These are phyloP conservation scores for Anguilla marmorata DNA, from an alignment of 2,797 vertebrate species.

Conservation along the genomic window DNA sequence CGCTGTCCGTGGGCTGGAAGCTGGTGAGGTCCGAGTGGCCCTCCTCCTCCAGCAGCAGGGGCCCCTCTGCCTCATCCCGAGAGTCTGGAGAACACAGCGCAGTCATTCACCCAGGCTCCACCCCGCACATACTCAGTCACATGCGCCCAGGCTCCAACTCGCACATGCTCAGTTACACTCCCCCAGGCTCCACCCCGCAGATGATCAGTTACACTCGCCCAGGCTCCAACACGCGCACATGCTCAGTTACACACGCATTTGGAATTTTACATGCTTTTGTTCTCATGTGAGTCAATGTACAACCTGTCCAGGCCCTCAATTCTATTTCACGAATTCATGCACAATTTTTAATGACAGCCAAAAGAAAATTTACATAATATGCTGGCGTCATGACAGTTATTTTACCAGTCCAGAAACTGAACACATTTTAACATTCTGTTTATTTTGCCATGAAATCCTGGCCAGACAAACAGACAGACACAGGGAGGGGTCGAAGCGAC, in stretches of 20 bases:
- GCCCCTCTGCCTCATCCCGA: slow-evolving; percentile 85
- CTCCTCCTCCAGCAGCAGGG: slow-evolving; percentile 90
- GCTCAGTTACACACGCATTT: no score
- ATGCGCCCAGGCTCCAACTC: no score
- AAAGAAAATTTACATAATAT: neutral
- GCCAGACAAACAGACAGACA: neutral
- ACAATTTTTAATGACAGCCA: no score
- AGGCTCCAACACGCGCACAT: neutral
- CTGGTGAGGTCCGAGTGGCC: slow-evolving; percentile 91
- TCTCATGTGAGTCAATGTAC: neutral
- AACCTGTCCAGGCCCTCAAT: neutral
- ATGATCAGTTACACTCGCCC: no score
- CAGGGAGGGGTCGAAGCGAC: neutral
- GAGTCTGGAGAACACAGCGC: slow-evolving; percentile 59
- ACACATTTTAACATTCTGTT: neutral
- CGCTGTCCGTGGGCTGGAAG: slow-evolving; percentile 96
- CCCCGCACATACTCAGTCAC: no score
- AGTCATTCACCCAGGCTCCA: neutral
- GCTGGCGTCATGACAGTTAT: neutral
- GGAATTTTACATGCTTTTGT: no score
- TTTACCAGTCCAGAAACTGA: neutral
- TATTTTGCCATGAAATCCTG: neutral
- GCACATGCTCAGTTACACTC: no score
- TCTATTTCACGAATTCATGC: no score
- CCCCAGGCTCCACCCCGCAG: no score